A percentile compares a stretch with the other conserved stretches of the same genome.
These are phyloP conservation scores for Xerus rutilus DNA, from an alignment of 2,797 vertebrate species.

Conservation along the genomic window DNA sequence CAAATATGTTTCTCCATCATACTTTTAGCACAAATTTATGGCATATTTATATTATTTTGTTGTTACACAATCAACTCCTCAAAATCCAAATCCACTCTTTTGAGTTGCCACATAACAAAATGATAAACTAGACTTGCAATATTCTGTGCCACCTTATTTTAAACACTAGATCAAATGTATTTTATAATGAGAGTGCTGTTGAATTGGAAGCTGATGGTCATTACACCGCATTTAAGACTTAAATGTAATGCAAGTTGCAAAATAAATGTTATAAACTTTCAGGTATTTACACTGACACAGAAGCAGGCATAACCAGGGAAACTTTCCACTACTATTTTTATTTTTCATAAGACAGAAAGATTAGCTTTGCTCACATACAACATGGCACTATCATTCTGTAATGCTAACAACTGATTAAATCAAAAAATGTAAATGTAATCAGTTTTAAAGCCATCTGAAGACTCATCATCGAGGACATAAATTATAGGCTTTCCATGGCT, in stretches of 20 bases:
- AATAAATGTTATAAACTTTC: constrained; percentile 41
- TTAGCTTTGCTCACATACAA: constrained; percentile 66
- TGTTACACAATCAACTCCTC: constrained; percentile 35
- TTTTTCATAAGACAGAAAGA: constrained; percentile 75
- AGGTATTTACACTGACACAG: neutral
- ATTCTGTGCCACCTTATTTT: constrained; percentile 65
- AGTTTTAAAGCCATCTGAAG: constrained; percentile 70
- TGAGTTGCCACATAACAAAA: neutral
- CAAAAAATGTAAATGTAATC: constrained; percentile 77
- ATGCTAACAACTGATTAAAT: constrained; percentile 74
- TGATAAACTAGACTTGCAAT: constrained; percentile 64
- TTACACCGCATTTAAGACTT: constrained; percentile 13
- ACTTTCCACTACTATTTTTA: constrained; percentile 56
- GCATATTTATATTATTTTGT: constrained; percentile 50
- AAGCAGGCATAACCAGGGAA: neutral
- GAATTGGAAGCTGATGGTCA: constrained; percentile 57
- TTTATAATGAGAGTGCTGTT: neutral
- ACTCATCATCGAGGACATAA: constrained; percentile 55
- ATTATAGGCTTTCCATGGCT: constrained; percentile 63
- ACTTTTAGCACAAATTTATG: constrained; percentile 69
- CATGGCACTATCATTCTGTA: constrained; percentile 64
- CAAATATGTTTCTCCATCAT: neutral
- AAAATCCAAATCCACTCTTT: constrained; percentile 56
- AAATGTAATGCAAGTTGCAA: constrained; percentile 24
- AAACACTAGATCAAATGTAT: constrained; percentile 64